phyloP scores from a whole-genome alignment of 2,888 invertebrate species.

The Ornithoptera priamus region DNA sequence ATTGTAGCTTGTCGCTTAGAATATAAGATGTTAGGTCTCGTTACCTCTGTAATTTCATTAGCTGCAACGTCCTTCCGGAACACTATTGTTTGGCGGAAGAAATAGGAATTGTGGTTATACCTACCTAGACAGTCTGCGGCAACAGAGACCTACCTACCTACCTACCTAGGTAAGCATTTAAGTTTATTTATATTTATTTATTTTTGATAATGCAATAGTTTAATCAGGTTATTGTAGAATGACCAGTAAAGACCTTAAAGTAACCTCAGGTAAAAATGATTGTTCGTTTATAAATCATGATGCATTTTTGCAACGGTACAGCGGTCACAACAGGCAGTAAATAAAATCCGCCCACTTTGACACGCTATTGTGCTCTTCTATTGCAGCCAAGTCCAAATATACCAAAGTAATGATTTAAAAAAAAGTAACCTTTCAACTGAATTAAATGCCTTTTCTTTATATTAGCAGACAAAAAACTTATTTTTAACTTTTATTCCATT shows the following conservation, averaged over 20 bases:
- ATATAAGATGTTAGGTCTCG: no score
- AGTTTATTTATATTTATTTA: no score
- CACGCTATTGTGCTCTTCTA: slow-evolving; percentile 33
- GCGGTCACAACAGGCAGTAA: slow-evolving; percentile 69
- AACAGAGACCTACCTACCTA: no score
- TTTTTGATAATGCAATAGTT: neutral
- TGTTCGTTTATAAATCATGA: slow-evolving; percentile 8
- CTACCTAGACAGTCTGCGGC: no score
- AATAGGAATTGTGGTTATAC: no score
- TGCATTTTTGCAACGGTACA: slow-evolving; percentile 47
- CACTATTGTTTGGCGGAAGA: no score
- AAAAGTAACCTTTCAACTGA: neutral
- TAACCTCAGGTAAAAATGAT: neutral
- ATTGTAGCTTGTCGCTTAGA: no score
- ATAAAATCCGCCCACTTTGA: slow-evolving; percentile 67
- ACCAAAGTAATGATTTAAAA: neutral
- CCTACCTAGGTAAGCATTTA: no score
- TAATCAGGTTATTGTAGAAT: neutral
- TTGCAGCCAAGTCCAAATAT: slow-evolving; percentile 7
- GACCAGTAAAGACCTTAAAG: neutral
- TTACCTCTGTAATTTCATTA: no score
- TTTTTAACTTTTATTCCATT: no score
- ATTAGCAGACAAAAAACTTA: no score
- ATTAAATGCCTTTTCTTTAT: neutral
- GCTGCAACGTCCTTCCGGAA: no score